Evolutionary conservation across 2,797 vertebrate genomes (phyloP), one percentile per base, ranked within the genome.

Genomic region (Selene dorsalis): DNA sequence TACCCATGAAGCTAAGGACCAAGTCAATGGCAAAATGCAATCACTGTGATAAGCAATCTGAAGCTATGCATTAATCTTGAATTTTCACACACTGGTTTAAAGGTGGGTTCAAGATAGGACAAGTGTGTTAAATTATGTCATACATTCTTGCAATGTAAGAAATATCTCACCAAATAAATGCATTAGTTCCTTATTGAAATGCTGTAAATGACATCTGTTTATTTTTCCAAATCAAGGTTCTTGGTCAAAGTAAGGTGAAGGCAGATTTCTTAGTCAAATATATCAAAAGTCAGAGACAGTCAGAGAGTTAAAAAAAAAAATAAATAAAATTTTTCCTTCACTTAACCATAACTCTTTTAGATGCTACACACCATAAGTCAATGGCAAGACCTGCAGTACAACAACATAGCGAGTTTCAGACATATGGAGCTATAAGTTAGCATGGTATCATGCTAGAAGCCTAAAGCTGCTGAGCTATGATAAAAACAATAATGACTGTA

Each of bases 1-100:
- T 80, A 66, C 72, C 32, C 72, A 75, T 28, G 73, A 88, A 79
- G 55, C 2, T 48, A 32, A 13, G 43, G 58, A 67, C 9, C 38
- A n/a, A 47, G 58, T 67, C 71, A 47, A 30, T 35, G 2, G 18
- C 32, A 53, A 64, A 53, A 61, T 6, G 43, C 55, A 73, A 65
- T 76, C 72, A 69, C 41, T 57, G 30, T 39, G 62, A 69, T 61
- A 12, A 59, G 61, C 48, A 38, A 8, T 30, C 35, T 20, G 28
- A 69, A 38, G 45, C 30, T 47, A 13, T 56, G 61, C 64, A 77
- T 64, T 80, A 56, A 75, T 73, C n/a, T 58, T 60, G 72, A 63
- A 14, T 48, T 30, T 35, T 53, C 47, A 60, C 16, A 24, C 32
- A 24, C 14, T 20, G n/a, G 30, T 75, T 82, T 73, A 60, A 60